A percentile compares a stretch with the other conserved stretches of the same genome.
Conservation (phyloP, 1,140 invertebrate genomes). For the Atta texana region DNA sequence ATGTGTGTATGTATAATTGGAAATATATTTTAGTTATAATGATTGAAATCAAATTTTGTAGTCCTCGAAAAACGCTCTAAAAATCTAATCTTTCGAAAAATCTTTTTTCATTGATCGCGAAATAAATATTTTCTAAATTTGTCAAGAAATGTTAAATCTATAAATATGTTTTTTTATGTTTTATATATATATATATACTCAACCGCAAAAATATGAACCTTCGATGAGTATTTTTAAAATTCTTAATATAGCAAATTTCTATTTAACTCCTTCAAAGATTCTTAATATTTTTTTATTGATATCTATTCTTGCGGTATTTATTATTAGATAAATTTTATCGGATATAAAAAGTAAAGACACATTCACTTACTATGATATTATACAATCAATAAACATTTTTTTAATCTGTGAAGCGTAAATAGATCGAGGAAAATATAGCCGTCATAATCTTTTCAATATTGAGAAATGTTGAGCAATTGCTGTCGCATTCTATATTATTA, state of each 20-base stretch:
- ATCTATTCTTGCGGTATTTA: background rate
- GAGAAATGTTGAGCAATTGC: slow-evolving; percentile 21
- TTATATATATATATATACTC: background rate
- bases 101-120: background rate
- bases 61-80: background rate
- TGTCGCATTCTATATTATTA: background rate
- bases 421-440: background rate
- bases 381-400: background rate
- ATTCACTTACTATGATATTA: background rate
- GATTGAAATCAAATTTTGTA: no score
- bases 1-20: no score
- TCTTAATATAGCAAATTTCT: no score
- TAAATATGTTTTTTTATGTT: background rate
- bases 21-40: background rate
- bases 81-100: background rate
- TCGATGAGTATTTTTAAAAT: no score
- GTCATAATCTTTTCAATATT: background rate
- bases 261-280: background rate
- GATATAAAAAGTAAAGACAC: background rate
- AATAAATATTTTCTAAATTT: background rate
- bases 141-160: background rate
- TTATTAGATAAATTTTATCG: background rate
- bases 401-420: background rate
- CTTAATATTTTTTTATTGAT: background rate
- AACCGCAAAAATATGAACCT: no score